phyloP scores from a whole-genome alignment of 64 coral and sea anemone species.

The Catalaphyllia jardinei region DNA sequence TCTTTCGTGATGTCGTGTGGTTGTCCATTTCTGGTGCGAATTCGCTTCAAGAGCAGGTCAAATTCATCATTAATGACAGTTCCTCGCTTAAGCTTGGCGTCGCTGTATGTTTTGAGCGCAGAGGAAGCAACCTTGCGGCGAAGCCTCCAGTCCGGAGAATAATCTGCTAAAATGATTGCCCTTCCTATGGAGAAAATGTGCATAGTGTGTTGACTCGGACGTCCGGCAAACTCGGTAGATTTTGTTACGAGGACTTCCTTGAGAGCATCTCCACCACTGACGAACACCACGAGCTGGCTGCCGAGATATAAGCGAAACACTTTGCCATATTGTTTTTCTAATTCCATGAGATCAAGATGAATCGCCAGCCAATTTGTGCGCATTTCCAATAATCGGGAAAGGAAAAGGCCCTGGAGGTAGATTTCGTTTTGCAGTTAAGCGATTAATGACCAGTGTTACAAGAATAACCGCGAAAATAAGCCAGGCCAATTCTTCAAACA shows the following conservation, averaged over 20 bases:
- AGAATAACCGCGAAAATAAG: background rate
- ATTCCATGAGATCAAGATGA: background rate
- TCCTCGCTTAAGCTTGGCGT: background rate
- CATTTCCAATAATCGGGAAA: background rate
- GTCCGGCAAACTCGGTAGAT: background rate
- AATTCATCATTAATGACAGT: constrained; percentile 14
- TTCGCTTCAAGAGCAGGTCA: constrained; percentile 18
- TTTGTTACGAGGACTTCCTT: background rate
- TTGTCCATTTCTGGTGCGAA: constrained; percentile 10
- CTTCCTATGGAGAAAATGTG: background rate
- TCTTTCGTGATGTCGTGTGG: constrained; percentile 42
- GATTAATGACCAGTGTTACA: background rate
- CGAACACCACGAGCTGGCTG: background rate
- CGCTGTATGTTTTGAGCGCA: constrained; percentile 9
- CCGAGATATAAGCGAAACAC: constrained; percentile 1
- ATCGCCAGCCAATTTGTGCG: background rate
- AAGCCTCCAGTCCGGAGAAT: constrained; percentile 1
- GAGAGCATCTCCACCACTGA: background rate
- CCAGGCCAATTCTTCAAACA: background rate
- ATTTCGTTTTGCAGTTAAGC: background rate
- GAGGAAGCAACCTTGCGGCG: constrained; percentile 13
- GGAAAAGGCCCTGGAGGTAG: background rate
- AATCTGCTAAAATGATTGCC: constrained; percentile 7
- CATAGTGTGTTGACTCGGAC: background rate
- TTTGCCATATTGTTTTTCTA: background rate